phyloP scores from a whole-genome alignment of 2,797 vertebrate species.

The Manis pentadactyla region DNA sequence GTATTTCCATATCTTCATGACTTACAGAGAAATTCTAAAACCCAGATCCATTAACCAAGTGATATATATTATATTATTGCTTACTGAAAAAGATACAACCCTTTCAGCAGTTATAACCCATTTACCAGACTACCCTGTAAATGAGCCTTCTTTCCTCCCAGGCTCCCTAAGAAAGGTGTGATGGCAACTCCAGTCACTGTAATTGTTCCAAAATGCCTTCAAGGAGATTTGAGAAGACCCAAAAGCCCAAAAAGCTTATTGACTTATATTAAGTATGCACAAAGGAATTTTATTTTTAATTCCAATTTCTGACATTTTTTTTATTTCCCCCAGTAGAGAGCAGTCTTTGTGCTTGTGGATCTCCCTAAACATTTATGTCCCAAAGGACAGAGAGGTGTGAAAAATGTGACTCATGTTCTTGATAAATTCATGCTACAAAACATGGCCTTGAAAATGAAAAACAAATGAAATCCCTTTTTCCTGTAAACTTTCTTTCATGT shows the following conservation, averaged over 20 bases:
- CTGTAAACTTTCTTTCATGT: constrained; percentile 54
- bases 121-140: constrained; percentile 56
- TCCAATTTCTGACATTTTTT: constrained; percentile 75
- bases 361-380: constrained; percentile 78
- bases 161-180: constrained; percentile 58
- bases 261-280: constrained; percentile 50
- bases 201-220: constrained; percentile 61
- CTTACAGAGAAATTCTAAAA: constrained; percentile 33
- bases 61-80: background rate
- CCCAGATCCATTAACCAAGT: background rate
- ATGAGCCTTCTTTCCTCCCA: constrained; percentile 53
- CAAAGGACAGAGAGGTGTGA: constrained; percentile 72
- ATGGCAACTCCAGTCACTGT: constrained; percentile 60
- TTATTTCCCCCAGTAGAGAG: constrained; percentile 65
- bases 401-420: constrained; percentile 66
- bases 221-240: constrained; percentile 75
- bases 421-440: constrained; percentile 64
- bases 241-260: constrained; percentile 68
- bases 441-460: constrained; percentile 52
- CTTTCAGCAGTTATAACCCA: constrained; percentile 64
- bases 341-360: constrained; percentile 73
- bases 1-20: background rate
- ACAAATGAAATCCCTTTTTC: constrained; percentile 60
- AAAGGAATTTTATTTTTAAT: constrained; percentile 79
- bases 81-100: background rate